Conservation (phyloP, 2,888 invertebrate species). For the Amorpha juglandis region DNA sequence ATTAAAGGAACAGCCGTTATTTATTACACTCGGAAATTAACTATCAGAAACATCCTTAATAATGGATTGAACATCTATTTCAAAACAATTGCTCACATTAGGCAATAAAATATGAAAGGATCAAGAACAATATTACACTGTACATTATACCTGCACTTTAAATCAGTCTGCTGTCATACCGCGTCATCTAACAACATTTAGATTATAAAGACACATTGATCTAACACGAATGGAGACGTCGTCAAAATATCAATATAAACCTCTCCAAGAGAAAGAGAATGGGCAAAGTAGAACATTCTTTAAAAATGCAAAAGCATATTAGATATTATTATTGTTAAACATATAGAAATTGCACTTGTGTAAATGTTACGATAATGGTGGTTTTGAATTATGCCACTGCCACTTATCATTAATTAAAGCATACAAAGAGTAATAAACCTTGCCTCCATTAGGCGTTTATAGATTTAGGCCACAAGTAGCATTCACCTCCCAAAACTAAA, state of each 20-base stretch:
- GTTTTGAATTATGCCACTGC: not conserved
- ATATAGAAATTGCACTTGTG: not conserved
- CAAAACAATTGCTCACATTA: not conserved
- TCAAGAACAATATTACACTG: constrained; percentile 30
- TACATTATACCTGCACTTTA: constrained; percentile 59
- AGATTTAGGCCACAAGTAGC: not conserved
- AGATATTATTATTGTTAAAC: too few relatives aligned
- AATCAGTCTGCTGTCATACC: constrained; percentile 74
- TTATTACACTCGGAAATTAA: too few relatives aligned
- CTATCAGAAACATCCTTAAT: not conserved
- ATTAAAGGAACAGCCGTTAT: too few relatives aligned
- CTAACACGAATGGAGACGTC: constrained; percentile 69
- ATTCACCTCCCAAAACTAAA: not conserved
- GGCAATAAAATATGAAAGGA: not conserved
- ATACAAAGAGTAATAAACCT: not conserved
- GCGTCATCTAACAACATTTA: constrained; percentile 68
- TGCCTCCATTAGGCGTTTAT: not conserved
- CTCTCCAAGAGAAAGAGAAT: constrained; percentile 27
- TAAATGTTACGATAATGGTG: not conserved
- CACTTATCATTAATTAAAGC: not conserved
- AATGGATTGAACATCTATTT: not conserved
- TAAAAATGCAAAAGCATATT: not conserved
- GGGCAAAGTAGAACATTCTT: constrained; percentile 19
- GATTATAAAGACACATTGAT: constrained; percentile 77
- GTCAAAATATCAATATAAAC: constrained; percentile 64